Conservation (phyloP, 2,113 vertebrate species). For the Hippocampus zosterae region DNA sequence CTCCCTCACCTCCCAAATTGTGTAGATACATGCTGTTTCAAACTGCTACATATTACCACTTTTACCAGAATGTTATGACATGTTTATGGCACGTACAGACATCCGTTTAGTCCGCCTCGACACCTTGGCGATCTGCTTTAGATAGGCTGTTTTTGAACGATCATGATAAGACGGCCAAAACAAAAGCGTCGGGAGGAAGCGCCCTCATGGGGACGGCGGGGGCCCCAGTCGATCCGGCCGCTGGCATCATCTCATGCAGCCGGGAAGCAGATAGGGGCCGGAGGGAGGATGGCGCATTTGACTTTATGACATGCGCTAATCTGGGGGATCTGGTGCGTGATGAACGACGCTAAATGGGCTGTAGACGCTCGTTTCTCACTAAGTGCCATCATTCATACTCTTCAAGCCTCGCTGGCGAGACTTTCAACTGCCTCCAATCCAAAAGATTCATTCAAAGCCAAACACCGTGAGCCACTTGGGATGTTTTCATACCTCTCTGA, state of each 20-base stretch:
- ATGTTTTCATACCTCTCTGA: slow-evolving; percentile 14
- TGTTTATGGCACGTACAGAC: slow-evolving; percentile 5
- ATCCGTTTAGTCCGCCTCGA: slow-evolving; percentile 20
- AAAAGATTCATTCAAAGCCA: slow-evolving; percentile 58
- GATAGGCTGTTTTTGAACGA: slow-evolving; percentile 33
- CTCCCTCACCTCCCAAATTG: background rate
- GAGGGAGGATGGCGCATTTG: slow-evolving; percentile 43
- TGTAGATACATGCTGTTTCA: background rate
- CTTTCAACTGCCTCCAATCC: slow-evolving; percentile 66
- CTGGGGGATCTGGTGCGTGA: slow-evolving; percentile 29
- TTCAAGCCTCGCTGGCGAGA: slow-evolving; percentile 49
- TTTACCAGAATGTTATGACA: background rate
- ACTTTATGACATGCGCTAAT: slow-evolving; percentile 45
- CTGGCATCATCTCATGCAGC: slow-evolving; percentile 43
- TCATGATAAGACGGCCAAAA: slow-evolving; percentile 52
- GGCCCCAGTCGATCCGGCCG: slow-evolving; percentile 26
- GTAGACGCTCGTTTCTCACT: slow-evolving; percentile 62
- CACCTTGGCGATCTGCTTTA: background rate
- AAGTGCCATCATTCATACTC: slow-evolving; percentile 70
- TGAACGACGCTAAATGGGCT: slow-evolving; percentile 54
- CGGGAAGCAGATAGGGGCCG: slow-evolving; percentile 45
- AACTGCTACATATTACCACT: background rate
- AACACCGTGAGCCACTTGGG: background rate
- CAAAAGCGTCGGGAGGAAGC: slow-evolving; percentile 54
- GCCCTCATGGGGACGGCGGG: slow-evolving; percentile 40